Percentiles rank a stretch among this genome's conserved stretches.
Conservation (phyloP, 2,888 invertebrate species). For the Mythimna impura region DNA sequence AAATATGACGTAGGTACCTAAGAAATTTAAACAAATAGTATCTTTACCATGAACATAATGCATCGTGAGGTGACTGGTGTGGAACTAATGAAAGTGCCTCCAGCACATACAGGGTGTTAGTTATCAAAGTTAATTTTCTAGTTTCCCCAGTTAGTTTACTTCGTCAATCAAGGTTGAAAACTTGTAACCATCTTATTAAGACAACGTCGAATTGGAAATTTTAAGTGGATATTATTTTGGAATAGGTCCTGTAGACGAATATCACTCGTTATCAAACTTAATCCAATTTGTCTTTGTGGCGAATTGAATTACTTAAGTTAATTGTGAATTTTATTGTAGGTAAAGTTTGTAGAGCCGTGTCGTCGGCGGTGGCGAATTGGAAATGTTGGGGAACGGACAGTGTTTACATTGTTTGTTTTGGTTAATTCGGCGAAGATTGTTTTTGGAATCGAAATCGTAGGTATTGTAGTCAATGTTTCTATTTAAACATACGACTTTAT, state of each 20-base stretch:
- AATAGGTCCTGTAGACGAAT: slow-evolving; percentile 57
- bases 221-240: slow-evolving; percentile 64
- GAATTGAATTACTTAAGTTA: slow-evolving; percentile 74
- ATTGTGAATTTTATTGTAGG: slow-evolving; percentile 72
- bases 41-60: slow-evolving; percentile 25
- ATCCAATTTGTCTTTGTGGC: slow-evolving; percentile 72
- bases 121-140: slow-evolving; percentile 85
- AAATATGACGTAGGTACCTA: background rate
- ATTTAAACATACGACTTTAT: background rate
- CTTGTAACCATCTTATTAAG: slow-evolving; percentile 67
- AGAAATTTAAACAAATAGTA: slow-evolving; percentile 4
- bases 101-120: slow-evolving; percentile 73
- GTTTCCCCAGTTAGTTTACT: slow-evolving; percentile 80
- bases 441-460: background rate
- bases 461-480: background rate
- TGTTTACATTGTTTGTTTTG: slow-evolving; percentile 29
- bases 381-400: slow-evolving; percentile 37
- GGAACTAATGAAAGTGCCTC: slow-evolving; percentile 73
- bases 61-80: slow-evolving; percentile 56
- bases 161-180: slow-evolving; percentile 79
- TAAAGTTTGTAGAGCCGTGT: slow-evolving; percentile 56
- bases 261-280: slow-evolving; percentile 72
- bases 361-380: slow-evolving; percentile 24
- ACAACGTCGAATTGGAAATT: slow-evolving; percentile 64
- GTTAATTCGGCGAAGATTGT: slow-evolving; percentile 1